These are phyloP conservation scores for Urocynchramus pylzowi DNA, from an alignment of 2,113 vertebrate genomes.

Conservation along the genomic window DNA sequence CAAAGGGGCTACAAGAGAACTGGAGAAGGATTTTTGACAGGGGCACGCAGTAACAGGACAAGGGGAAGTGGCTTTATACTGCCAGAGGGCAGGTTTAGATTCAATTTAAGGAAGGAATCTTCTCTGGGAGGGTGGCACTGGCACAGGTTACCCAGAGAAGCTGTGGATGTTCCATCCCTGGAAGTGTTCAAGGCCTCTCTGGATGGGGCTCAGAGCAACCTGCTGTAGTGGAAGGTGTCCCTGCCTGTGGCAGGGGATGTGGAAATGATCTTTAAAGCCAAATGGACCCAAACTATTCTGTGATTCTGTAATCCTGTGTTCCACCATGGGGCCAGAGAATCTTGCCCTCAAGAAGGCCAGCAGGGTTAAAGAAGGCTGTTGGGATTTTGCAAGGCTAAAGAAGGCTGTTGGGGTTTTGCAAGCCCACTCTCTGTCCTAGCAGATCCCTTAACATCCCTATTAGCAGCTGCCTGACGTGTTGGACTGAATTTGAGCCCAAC, in stretches of 20 bases:
- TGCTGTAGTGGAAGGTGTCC: not conserved
- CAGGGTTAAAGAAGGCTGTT: not conserved
- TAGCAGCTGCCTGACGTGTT: not conserved
- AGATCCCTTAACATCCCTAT: not conserved
- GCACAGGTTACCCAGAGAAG: not conserved
- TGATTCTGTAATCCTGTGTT: not conserved
- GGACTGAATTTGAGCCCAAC: not conserved
- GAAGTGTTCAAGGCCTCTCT: not conserved
- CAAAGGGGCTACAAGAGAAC: not conserved
- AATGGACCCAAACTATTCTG: not conserved
- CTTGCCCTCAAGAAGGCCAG: not conserved
- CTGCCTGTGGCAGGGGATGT: not conserved
- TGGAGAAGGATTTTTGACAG: not conserved
- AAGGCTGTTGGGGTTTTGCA: not conserved
- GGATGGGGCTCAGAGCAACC: not conserved
- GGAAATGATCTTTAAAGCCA: not conserved
- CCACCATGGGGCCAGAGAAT: not conserved
- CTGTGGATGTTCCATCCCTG: not conserved
- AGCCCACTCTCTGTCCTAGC: not conserved
- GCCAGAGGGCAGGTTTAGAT: not conserved
- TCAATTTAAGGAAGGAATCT: not conserved
- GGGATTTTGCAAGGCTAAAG: not conserved
- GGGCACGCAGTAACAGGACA: fast-evolving
- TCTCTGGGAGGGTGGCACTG: not conserved
- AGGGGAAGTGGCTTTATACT: not conserved